Evolutionary conservation across 2,888 invertebrate genomes (phyloP).

Genomic region (Lithophane semibrunnea): DNA sequence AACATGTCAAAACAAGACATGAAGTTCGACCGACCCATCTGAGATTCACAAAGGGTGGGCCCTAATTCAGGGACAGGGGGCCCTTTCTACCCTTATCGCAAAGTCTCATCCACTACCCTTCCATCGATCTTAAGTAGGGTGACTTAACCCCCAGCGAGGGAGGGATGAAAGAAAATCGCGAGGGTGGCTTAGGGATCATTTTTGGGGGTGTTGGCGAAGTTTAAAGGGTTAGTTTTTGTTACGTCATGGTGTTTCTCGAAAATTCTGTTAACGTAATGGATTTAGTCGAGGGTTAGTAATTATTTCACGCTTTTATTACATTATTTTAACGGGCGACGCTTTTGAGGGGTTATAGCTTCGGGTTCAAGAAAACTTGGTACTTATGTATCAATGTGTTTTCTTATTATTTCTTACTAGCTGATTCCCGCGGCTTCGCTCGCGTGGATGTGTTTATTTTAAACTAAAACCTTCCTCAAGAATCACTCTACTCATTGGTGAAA

Average conservation of each 20-base stretch:
- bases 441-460: too few relatives aligned
- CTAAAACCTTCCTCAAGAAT: too few relatives aligned
- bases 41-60: slow-evolving; percentile 86
- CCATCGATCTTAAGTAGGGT: slow-evolving; percentile 90
- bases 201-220: slow-evolving; percentile 77
- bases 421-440: too few relatives aligned
- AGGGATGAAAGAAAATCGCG: slow-evolving; percentile 87
- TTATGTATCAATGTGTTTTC: not conserved
- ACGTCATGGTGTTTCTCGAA: slow-evolving; percentile 74
- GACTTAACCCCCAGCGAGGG: slow-evolving; percentile 85
- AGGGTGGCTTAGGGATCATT: slow-evolving; percentile 81
- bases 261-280: slow-evolving; percentile 60
- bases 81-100: slow-evolving; percentile 86
- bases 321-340: slow-evolving; percentile 24
- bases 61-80: slow-evolving; percentile 83
- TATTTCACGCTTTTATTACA: slow-evolving; percentile 44
- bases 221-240: slow-evolving; percentile 87
- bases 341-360: not conserved
- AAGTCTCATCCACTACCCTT: slow-evolving; percentile 87
- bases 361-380: not conserved
- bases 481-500: too few relatives aligned
- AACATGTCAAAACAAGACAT: slow-evolving; percentile 89
- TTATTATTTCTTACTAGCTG: not conserved
- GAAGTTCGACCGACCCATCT: slow-evolving; percentile 86
- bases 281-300: slow-evolving; percentile 50